Conservation (phyloP, 2,113 vertebrate species). For the Tursiops truncatus region DNA sequence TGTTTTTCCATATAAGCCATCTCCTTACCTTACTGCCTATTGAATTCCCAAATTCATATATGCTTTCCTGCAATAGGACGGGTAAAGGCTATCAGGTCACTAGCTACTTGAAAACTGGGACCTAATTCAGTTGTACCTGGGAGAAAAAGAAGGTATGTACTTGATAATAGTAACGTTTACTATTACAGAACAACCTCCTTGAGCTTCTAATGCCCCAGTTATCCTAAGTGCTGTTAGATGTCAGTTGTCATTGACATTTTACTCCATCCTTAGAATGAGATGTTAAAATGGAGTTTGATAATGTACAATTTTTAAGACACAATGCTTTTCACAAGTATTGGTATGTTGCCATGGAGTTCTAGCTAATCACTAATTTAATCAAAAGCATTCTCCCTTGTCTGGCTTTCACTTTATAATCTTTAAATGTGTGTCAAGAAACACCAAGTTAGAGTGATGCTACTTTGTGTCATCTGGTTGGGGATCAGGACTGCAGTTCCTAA, state of each 20-base stretch:
- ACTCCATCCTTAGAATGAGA: background rate
- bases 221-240: background rate
- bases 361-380: constrained; percentile 59
- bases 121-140: background rate
- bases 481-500: background rate
- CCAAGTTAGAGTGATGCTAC: background rate
- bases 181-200: background rate
- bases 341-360: constrained; percentile 53
- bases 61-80: background rate
- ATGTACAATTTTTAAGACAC: constrained; percentile 5
- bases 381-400: background rate
- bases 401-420: constrained; percentile 31
- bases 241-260: background rate
- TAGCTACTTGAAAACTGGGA: background rate
- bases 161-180: background rate
- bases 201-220: background rate
- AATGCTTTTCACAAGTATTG: constrained; percentile 11
- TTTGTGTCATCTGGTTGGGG: background rate
- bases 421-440: background rate
- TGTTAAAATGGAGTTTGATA: constrained; percentile 30
- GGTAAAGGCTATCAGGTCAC: background rate
- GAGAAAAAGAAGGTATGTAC: background rate
- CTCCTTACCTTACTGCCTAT: background rate
- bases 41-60: background rate
- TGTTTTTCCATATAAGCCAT: background rate